Percentiles rank a stretch among this genome's conserved stretches.
Conservation (phyloP, 2,797 vertebrate species). For the Cheirogaleus major region DNA sequence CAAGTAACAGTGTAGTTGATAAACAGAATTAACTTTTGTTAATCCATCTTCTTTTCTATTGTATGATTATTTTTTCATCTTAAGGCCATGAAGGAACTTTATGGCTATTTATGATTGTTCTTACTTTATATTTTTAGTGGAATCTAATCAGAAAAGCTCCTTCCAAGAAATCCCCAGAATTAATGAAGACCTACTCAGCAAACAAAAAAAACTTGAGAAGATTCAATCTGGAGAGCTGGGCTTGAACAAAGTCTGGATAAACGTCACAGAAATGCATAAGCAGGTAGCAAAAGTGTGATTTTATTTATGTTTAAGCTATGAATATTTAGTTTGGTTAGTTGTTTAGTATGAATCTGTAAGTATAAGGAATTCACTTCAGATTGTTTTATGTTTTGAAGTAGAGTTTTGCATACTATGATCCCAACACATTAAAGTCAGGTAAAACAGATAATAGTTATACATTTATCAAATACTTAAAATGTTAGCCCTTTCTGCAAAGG, state of each 20-base stretch:
- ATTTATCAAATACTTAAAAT: slow-evolving; percentile 59
- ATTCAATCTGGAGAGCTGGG: slow-evolving; percentile 93
- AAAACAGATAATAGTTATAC: slow-evolving; percentile 36
- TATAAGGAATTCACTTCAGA: background rate
- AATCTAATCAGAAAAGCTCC: slow-evolving; percentile 94
- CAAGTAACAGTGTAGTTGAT: background rate
- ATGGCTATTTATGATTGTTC: slow-evolving; percentile 52
- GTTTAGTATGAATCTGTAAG: slow-evolving; percentile 21
- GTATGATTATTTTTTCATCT: background rate
- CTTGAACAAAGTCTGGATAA: slow-evolving; percentile 94
- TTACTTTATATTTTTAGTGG: slow-evolving; percentile 89
- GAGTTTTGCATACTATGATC: background rate
- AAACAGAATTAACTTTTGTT: slow-evolving; percentile 12
- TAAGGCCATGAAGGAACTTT: background rate
- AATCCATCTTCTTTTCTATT: slow-evolving; percentile 31
- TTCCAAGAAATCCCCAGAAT: slow-evolving; percentile 95
- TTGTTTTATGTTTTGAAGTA: slow-evolving; percentile 36
- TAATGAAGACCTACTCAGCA: slow-evolving; percentile 94
- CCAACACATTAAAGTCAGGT: slow-evolving; percentile 24
- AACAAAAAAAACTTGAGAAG: slow-evolving; percentile 92
- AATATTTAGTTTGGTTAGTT: slow-evolving; percentile 39
- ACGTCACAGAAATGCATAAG: slow-evolving; percentile 95
- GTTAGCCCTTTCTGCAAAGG: slow-evolving; percentile 47
- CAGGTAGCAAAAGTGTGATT: slow-evolving; percentile 88
- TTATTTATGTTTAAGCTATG: slow-evolving; percentile 27